Evolutionary conservation across 2,113 vertebrate species (phyloP), one percentile per base, ranked within the genome.

Genomic region (Amphiprion percula): DNA sequence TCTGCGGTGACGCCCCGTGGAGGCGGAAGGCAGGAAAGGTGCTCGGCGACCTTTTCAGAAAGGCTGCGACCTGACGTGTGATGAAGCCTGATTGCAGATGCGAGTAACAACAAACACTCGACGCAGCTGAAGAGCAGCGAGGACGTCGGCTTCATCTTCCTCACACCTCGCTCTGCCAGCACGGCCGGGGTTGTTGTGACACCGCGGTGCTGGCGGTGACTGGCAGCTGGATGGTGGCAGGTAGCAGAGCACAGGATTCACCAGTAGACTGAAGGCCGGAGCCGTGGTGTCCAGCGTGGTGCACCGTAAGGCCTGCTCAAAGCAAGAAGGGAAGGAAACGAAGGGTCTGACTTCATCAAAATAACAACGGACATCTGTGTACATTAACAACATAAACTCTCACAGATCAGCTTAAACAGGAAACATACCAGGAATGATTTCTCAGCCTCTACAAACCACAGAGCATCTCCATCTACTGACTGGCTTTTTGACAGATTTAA

Each of bases 21-120:
- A 77, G 80, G 10, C 44, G 10, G 44, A 7, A 44, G 58, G 74
- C 3, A 44, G 19, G 19, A 68, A 67, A 71, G 76, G 61, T 71
- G 82, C 58, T 56, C 0, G 15, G 30, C n/a, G 73, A 90, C 86
- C 90, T 91, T 91, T 87, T 86, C 88, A 68, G 33, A 54, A 14
- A 16, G 10, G 10, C 66, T 47, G 24, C 12, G 67, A 64, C 24
- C 74, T 79, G 75, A 88, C 81, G 71, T 64, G 67, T 30, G 46
- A 77, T 83, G 84, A 88, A 69, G 71, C 58, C 74, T 85, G 81
- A 83, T 84, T 79, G 64, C 67, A 54, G 73, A 78, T 37, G 61
- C 65, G 75, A 62, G 73, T 2, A 71, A 68, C 66, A 87, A 83
- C 85, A 87, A 86, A 86, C 80, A 80, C 68, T 63, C 60, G 82